phyloP scores from a whole-genome alignment of 1,140 invertebrate genomes.

The Lycorma delicatula region DNA sequence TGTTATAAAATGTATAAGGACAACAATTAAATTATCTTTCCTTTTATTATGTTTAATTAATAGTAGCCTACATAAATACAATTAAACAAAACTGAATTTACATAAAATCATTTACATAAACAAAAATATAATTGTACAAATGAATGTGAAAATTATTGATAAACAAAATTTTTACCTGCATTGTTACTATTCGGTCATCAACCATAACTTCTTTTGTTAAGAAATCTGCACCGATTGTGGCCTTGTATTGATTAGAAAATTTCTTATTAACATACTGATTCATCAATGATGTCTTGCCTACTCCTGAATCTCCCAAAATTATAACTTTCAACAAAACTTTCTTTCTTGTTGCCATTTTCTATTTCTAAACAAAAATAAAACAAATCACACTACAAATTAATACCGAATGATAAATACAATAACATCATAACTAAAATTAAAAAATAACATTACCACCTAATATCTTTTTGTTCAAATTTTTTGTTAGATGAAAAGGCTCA shows the following conservation, averaged over 20 bases:
- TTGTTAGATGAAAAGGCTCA: too few relatives aligned
- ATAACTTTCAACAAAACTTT: slow-evolving; percentile 96
- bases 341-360: slow-evolving; percentile 84
- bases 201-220: slow-evolving; percentile 98
- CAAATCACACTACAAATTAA: too few relatives aligned
- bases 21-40: not conserved
- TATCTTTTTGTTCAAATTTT: too few relatives aligned
- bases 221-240: slow-evolving; percentile 99
- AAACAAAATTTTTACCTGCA: slow-evolving; percentile 75
- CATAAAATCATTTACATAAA: too few relatives aligned
- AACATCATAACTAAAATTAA: too few relatives aligned
- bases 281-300: slow-evolving; percentile 99
- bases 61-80: not conserved
- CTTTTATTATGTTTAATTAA: not conserved
- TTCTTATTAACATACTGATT: slow-evolving; percentile 99
- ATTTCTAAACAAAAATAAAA: not conserved
- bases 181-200: slow-evolving; percentile 95
- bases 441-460: too few relatives aligned
- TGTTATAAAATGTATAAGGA: too few relatives aligned
- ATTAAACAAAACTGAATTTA: not conserved
- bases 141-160: not conserved
- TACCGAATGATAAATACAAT: too few relatives aligned
- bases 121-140: not conserved
- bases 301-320: slow-evolving; percentile 95
- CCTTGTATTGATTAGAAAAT: slow-evolving; percentile 99